Evolutionary conservation across 2,113 vertebrate genomes (phyloP), one percentile per base, ranked within the genome.

Genomic region (Pachypanchax playfairii): DNA sequence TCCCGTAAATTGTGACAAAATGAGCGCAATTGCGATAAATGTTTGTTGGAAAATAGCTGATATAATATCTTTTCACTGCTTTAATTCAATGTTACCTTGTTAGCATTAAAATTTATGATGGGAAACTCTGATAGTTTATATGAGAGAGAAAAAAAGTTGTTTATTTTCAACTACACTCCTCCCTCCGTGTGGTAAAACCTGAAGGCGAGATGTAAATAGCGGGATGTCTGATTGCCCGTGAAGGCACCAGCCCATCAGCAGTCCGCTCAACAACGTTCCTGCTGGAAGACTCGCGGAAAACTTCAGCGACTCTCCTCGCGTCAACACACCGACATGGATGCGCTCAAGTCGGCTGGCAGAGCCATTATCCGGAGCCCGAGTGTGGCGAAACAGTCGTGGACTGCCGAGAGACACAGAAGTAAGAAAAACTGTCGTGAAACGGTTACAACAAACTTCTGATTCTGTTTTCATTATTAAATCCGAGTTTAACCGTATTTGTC

Each of bases 361-460:
- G 94, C 93, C 4, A 92, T 95, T 26, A 93, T 94, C 76, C 90
- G 94, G 63, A 95, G 93, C 67, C 94, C 94, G 17, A 93, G 92
- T 67, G 24, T 92, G 53, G 93, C 91, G 69, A 94, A 94, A 68
- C 93, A 92, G 83, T 88, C 91, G 18, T 93, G 93, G 94, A 92
- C 75, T 11, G 57, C 91, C 41, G 89, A 91, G 66, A 91, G 87
- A 79, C 94, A 96, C 85, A 87, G 85, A 85, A 95, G 94, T 96
- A 89, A 93, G 94, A 83, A 21, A 31, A 1, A 9, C 20, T n/a
- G 17, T 5, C 17, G 33, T 58, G 29, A 11, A 44, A n/a, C n/a
- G n/a, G n/a, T n/a, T n/a, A n/a, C n/a, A n/a, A n/a, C n/a, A n/a
- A n/a, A n/a, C n/a, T n/a, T n/a, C n/a, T n/a, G n/a, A n/a, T n/a